phyloP scores from a whole-genome alignment of 2,888 invertebrate genomes.

The Ophion obscuratus region DNA sequence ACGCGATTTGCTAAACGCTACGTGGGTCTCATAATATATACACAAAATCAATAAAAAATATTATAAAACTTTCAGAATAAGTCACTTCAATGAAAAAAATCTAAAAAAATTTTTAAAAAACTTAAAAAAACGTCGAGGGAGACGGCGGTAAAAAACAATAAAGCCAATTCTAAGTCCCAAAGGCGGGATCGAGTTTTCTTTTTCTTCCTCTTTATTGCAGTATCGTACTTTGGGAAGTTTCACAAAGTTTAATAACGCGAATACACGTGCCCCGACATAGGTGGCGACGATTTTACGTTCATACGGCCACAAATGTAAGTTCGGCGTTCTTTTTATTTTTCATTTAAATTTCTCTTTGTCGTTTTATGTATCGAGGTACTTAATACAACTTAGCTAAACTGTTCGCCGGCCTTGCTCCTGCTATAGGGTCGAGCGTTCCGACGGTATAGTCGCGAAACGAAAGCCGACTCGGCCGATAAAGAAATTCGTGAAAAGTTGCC shows the following conservation, averaged over 20 bases:
- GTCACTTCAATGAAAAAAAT: too few relatives aligned
- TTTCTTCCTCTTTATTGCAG: constrained; percentile 55
- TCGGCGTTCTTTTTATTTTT: constrained; percentile 18
- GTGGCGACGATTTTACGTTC: constrained; percentile 7
- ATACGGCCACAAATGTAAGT: constrained; percentile 34
- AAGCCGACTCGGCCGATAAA: not conserved
- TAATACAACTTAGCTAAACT: not conserved
- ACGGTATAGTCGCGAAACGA: not conserved
- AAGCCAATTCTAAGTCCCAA: not conserved
- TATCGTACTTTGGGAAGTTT: constrained; percentile 59
- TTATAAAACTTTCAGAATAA: too few relatives aligned
- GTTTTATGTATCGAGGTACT: not conserved
- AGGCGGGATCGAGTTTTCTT: constrained; percentile 24
- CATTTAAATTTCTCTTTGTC: not conserved
- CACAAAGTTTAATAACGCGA: constrained; percentile 47
- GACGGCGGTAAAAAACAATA: not conserved
- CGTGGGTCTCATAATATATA: too few relatives aligned
- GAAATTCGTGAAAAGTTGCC: not conserved
- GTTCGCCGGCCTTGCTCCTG: not conserved
- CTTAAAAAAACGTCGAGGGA: not conserved
- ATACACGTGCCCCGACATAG: constrained; percentile 24
- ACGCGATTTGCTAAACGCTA: too few relatives aligned
- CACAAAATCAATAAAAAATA: too few relatives aligned
- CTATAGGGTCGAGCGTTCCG: not conserved
- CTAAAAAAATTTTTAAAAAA: too few relatives aligned